Conservation (phyloP, 1,140 invertebrate species). For the Drosophila obscura region DNA sequence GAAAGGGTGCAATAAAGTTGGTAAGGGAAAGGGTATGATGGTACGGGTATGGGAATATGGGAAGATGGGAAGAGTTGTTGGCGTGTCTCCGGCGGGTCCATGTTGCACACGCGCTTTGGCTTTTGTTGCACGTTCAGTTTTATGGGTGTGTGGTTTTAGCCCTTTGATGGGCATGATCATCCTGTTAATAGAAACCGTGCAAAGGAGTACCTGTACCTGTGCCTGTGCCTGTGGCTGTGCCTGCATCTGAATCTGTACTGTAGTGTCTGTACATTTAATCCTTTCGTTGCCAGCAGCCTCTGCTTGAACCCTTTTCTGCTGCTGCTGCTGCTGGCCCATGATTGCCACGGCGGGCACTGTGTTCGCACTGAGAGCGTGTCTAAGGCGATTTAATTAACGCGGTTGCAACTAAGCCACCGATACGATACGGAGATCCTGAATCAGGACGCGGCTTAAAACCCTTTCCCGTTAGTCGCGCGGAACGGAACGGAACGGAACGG, state of each 20-base stretch:
- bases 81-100: background rate
- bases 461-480: conserved; percentile 36
- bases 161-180: conserved; percentile 84
- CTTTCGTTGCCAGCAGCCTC: conserved; percentile 25
- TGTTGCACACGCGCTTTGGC: conserved; percentile 62
- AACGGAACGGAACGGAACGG: too few species aligned
- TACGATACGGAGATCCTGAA: conserved; percentile 10
- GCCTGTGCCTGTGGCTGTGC: conserved; percentile 8
- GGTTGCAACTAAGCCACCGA: conserved; percentile 67
- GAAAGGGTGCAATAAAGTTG: conserved; percentile 74
- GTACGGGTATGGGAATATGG: conserved; percentile 3
- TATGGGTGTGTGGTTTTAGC: conserved; percentile 84
- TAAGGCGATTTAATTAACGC: conserved; percentile 83
- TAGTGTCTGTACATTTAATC: conserved; percentile 13
- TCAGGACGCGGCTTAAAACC: conserved; percentile 53
- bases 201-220: conserved; percentile 47
- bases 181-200: conserved; percentile 79
- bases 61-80: conserved; percentile 6
- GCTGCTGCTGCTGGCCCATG: conserved; percentile 24
- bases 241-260: background rate
- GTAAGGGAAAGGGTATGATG: conserved; percentile 43
- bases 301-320: conserved; percentile 45
- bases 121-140: conserved; percentile 78
- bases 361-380: conserved; percentile 65
- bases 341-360: conserved; percentile 10